Base-by-base conservation (phyloP, 2,113 vertebrate species). In the Mesitornis unicolor region DNA sequence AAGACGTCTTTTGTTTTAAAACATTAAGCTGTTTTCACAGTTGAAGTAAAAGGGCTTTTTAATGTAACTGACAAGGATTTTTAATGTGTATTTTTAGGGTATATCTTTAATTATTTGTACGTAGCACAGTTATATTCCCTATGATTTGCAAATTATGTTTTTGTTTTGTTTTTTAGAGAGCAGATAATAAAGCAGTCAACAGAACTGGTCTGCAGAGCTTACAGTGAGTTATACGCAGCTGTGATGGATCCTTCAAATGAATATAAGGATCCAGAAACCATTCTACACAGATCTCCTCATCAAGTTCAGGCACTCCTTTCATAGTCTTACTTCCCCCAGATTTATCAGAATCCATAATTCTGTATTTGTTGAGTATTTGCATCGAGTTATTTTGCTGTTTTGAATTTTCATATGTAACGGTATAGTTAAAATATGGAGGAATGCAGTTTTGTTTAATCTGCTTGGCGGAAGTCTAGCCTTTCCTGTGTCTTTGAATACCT, bases 181-280 rank as follows among this genome's bases (percentile, higher is more conserved):
- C 99, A 99, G 97, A 99, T 99, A 79, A 98, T 99, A 95, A 99
- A 98, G 56, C 99, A 99, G 95, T 99, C 99, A 9, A 99, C 99
- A 6, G 99, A 99, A 93, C 97, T 99, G 94, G 98, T 99, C 93
- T 99, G 98, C 96, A 98, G 99, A 97, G 99, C 99, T 40, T 99
- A 99, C 56, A 97, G 89, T 69, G 99, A 99, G 89, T 97, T 99
- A n/a, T 98, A 99, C 87, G 89, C 98, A 10, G 99, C 99, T 11
- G 98, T 99, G 93, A 99, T 98, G 98, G 95, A 98, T 95, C 99
- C 99, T 14, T 83, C 84, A 50, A 99, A 98, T 31, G 95, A 87
- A 63, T 99, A 99, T 95, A 99, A 98, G 94, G 99, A 99, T n/a
- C 98, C 98, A 8, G 99, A 99, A 96, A 98, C 88, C 82, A 97